Base-by-base conservation (phyloP, 1,140 invertebrate genomes). In the Papilio polytes region DNA sequence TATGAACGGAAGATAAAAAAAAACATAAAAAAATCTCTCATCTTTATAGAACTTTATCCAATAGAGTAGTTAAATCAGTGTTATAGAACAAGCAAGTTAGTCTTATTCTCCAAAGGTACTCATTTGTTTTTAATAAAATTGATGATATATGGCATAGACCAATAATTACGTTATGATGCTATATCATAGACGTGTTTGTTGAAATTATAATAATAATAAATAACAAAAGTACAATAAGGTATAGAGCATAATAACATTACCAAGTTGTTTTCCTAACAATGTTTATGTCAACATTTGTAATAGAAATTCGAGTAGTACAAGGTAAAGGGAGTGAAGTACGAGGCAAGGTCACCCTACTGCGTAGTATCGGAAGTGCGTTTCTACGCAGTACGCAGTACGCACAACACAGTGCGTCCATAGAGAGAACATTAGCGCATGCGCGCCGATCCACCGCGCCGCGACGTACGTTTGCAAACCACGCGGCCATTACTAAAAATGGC, bases 311-410 rank as follows among this genome's bases (percentile, higher is more conserved):
- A 31, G 63, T 70, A 70, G 59, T 66, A 66, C 26, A 66, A 66
- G 63, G 63, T 70, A 53, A 76, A 76, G 74, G 74, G 48, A 22
- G n/a, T 53, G 41, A 22, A 51, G 6, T 53, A 53, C 74, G 44
- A 80, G 63, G n/a, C 88, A 87, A 90, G 86, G 88, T 84, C 84
- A 80, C 56, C 31, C 59, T 85, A 92, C 82, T 92, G 85, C 90
- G 90, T 90, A 87, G 87, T 90, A 88, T 48, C 63, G 81, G 83
- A 78, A 81, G 74, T 77, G 44, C 76, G 78, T 31, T 80, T 73
- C 63, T 46, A 72, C 76, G 77, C 81, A 53, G 76, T 79, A 79
- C 77, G 77, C 81, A 74, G 46, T 53, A 76, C 44, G 74, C 74
- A 76, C 74, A 26, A 48, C 59, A 22, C 22, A 7, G 63, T 70